Evolutionary conservation across 1,140 invertebrate species (phyloP).

Genomic region (Coenobita brevimanus): DNA sequence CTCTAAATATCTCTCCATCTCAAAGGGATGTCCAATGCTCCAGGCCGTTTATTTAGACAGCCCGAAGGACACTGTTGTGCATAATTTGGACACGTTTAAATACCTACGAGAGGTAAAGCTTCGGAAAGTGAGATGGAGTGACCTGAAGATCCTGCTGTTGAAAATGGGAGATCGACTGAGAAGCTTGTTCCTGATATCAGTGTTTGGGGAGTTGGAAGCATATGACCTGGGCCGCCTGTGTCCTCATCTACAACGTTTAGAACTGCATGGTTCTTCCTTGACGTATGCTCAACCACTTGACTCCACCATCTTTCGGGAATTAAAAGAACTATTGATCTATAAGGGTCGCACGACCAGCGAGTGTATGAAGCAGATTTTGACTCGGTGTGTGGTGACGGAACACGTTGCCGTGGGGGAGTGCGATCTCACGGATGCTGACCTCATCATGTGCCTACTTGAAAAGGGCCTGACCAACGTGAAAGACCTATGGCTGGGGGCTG

Average conservation of each 20-base stretch:
- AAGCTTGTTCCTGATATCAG: slow-evolving; percentile 44
- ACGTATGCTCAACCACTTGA: background rate
- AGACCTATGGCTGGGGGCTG: slow-evolving; percentile 45
- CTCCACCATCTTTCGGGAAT: background rate
- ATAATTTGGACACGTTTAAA: slow-evolving; percentile 38
- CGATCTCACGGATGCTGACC: slow-evolving; percentile 28
- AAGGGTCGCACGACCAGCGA: slow-evolving; percentile 8
- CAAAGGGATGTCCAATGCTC: slow-evolving; percentile 21
- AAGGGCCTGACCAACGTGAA: slow-evolving; percentile 18
- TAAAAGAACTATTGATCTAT: slow-evolving; percentile 40
- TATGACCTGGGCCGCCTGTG: slow-evolving; percentile 37
- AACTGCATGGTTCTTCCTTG: slow-evolving; percentile 20
- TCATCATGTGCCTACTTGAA: slow-evolving; percentile 9
- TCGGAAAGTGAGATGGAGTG: slow-evolving; percentile 53
- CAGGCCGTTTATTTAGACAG: slow-evolving; percentile 46
- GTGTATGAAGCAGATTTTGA: slow-evolving; percentile 36
- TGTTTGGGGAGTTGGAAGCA: slow-evolving; percentile 45
- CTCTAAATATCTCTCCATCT: background rate
- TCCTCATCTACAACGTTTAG: slow-evolving; percentile 36
- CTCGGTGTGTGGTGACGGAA: slow-evolving; percentile 30
- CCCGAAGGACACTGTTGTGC: slow-evolving; percentile 41
- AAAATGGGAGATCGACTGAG: slow-evolving; percentile 36
- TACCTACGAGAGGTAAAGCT: slow-evolving; percentile 38
- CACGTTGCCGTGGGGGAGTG: slow-evolving; percentile 41
- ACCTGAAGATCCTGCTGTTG: slow-evolving; percentile 17